Base-by-base conservation (phyloP, 2,113 vertebrate genomes). In the Oncorhynchus masou region DNA sequence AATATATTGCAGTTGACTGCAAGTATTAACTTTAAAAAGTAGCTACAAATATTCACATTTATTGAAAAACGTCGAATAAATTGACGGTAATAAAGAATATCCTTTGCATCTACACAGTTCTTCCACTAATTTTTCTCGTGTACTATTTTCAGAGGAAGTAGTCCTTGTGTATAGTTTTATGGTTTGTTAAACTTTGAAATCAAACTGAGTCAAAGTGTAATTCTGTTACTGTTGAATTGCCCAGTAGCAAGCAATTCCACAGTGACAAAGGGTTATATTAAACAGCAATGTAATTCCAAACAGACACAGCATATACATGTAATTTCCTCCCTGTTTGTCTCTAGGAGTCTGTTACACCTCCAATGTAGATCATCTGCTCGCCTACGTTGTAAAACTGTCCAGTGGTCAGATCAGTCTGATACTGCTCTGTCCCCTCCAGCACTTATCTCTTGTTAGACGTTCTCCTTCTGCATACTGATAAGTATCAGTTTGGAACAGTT, bases 281-380 rank as follows among this genome's bases (percentile, higher is more conserved):
- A 9, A 9, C 59, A 62, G 7, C 5, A 22, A 62, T 4, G 59
- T 62, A 2, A 62, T n/a, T 62, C 59, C 7, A 39, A 22, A 82
- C 6, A 19, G 71, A 65, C 45, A 15, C 48, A 77, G 72, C n/a
- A 54, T 19, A 1, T 4, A 11, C 8, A 19, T 78, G 65, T 74
- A 0, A 76, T 83, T 68, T 72, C 19, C 78, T 79, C 29, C 49
- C 34, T 72, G 48, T 79, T 82, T 78, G 31, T 39, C 67, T 70
- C 64, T 78, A 0, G 22, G 78, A 65, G 22, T 75, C 71, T n/a
- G 54, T 78, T 71, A 75, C 54, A 13, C 12, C 59, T 73, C 34
- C 2, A 24, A 49, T 81, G 80, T 68, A 24, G 25, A 45, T 80
- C 59, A 29, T 76, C 9, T 5, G 9, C 2, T 1, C 13, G n/a